These are phyloP conservation scores for Sarcophaga bullata DNA, from an alignment of 1,140 invertebrate genomes.

Conservation along the genomic window DNA sequence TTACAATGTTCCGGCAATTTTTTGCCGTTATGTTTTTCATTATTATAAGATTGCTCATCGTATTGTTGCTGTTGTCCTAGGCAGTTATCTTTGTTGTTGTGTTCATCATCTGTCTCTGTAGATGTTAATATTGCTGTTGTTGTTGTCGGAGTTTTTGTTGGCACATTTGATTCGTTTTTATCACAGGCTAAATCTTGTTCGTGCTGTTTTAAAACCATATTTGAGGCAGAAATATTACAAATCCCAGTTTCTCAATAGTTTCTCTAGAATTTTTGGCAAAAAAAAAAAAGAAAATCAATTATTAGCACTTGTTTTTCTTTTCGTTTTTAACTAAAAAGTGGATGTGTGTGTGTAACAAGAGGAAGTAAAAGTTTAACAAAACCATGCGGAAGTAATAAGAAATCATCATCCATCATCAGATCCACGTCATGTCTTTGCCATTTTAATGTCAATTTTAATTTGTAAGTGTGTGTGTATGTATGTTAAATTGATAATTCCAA, in stretches of 20 bases:
- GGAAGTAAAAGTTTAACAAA: not conserved
- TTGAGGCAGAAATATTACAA: not conserved
- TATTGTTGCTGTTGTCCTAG: not conserved
- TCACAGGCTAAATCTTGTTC: not conserved
- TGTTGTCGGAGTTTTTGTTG: not conserved
- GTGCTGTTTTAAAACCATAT: not conserved
- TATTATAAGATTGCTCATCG: not conserved
- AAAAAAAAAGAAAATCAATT: not conserved
- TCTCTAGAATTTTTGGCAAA: not conserved
- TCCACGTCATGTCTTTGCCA: not conserved
- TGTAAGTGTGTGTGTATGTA: not conserved
- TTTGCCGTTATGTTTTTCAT: not conserved
- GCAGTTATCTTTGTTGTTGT: not conserved
- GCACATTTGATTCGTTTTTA: constrained; percentile 12
- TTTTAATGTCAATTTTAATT: no score
- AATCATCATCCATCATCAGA: not conserved
- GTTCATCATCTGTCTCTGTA: not conserved
- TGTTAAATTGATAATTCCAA: not conserved
- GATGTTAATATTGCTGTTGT: not conserved
- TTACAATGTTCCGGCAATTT: constrained; percentile 12
- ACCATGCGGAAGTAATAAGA: constrained; percentile 13
- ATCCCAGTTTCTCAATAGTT: not conserved
- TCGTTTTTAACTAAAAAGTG: not conserved
- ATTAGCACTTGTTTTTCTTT: no score
- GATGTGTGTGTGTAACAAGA: not conserved